A percentile compares a stretch with the other conserved stretches of the same genome.
phyloP scores from a whole-genome alignment of 2,113 vertebrate species.

The Oreochromis aureus region DNA sequence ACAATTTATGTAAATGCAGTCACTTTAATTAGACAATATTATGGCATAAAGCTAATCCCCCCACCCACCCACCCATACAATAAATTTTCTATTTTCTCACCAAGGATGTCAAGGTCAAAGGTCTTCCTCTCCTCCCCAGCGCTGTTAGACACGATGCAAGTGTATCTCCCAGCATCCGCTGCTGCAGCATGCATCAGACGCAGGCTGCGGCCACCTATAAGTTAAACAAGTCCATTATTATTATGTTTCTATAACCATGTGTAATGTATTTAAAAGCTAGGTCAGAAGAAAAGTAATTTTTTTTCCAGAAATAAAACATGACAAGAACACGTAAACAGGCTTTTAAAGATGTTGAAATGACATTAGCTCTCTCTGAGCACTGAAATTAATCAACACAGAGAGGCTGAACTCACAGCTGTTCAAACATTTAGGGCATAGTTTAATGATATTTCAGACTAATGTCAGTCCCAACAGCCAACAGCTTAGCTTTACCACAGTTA shows the following conservation, averaged over 20 bases:
- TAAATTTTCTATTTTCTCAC: slow-evolving; percentile 36
- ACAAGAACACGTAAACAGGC: background rate
- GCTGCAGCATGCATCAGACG: slow-evolving; percentile 74
- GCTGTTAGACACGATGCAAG: slow-evolving; percentile 83
- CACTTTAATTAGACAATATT: background rate
- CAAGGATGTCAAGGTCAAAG: slow-evolving; percentile 84
- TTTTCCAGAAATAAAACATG: background rate
- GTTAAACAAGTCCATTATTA: background rate
- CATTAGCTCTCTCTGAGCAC: background rate
- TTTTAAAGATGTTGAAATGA: background rate
- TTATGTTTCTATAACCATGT: background rate
- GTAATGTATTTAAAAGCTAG: background rate
- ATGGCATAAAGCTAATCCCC: background rate
- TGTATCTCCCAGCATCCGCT: slow-evolving; percentile 83
- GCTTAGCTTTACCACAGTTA: background rate
- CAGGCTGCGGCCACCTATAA: slow-evolving; percentile 81
- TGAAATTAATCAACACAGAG: background rate
- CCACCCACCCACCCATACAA: background rate
- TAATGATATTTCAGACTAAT: background rate
- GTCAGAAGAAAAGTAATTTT: background rate
- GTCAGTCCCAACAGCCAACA: background rate
- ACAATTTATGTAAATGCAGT: background rate
- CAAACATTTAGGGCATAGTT: background rate
- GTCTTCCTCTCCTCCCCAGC: slow-evolving; percentile 85
- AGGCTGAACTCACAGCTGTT: slow-evolving; percentile 5